These are phyloP conservation scores for Erythrolamprus reginae DNA, from an alignment of 2,113 vertebrate genomes.

Conservation along the genomic window DNA sequence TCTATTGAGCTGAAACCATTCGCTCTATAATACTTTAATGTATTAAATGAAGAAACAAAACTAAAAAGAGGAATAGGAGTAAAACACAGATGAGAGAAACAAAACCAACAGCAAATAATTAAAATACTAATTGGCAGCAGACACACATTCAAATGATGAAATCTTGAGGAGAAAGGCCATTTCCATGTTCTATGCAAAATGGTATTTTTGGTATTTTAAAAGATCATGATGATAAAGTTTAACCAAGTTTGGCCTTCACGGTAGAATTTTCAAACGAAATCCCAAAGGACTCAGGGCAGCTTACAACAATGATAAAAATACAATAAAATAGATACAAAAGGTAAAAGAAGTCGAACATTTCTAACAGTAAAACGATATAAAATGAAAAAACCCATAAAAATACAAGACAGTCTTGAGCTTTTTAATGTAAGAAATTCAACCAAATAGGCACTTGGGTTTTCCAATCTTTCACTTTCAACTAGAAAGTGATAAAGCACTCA, in stretches of 20 bases:
- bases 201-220: not conserved
- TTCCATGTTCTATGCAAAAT: not conserved
- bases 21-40: not conserved
- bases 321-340: too few species aligned
- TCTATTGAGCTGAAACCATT: not conserved
- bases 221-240: not conserved
- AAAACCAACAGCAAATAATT: not conserved
- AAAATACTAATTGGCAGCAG: not conserved
- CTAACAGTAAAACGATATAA: too few species aligned
- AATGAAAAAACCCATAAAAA: too few species aligned
- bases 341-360: too few species aligned
- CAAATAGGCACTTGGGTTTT: not conserved
- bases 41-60: not conserved
- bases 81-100: not conserved
- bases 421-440: not conserved
- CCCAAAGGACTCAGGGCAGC: too few species aligned
- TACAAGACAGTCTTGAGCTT: too few species aligned
- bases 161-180: not conserved
- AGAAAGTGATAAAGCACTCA: not conserved
- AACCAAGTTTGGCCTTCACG: not conserved
- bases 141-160: not conserved
- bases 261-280: not conserved
- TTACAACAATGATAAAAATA: too few species aligned
- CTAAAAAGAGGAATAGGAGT: not conserved
- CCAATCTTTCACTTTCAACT: not conserved